Percentiles rank a stretch among this genome's conserved stretches.
Conservation (phyloP, 2,113 vertebrate genomes). For the Petromus typicus region DNA sequence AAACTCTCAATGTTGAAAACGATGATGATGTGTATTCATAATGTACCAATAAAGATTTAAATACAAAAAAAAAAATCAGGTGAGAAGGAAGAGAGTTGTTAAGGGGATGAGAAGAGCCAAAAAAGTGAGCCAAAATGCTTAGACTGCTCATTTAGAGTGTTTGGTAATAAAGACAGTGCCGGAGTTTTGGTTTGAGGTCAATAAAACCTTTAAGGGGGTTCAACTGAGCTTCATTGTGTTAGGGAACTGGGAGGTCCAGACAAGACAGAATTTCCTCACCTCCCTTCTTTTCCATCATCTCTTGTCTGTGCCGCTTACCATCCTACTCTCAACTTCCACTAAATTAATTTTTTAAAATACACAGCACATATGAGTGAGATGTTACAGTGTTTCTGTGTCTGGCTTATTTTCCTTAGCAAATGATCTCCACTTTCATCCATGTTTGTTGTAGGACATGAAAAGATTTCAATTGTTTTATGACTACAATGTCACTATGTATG, state of each 20-base stretch:
- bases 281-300: neutral
- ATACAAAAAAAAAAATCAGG: neutral
- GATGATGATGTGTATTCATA: too few species aligned
- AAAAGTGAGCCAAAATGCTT: neutral
- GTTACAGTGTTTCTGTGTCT: neutral
- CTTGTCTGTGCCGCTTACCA: too few species aligned
- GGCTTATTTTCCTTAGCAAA: neutral
- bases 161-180: rapidly evolving
- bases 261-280: neutral
- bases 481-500: neutral
- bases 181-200: too few species aligned
- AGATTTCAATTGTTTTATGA: too few species aligned
- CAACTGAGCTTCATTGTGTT: neutral
- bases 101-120: neutral
- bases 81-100: neutral
- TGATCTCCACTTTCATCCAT: neutral
- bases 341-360: neutral
- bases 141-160: neutral
- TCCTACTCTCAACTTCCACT: neutral
- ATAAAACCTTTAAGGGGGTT: neutral
- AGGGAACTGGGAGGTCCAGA: neutral
- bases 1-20: too few species aligned
- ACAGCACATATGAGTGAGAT: neutral
- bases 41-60: too few species aligned
- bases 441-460: neutral